Base-by-base conservation (phyloP, 2,797 vertebrate genomes). In the Bradypodion pumilum region DNA sequence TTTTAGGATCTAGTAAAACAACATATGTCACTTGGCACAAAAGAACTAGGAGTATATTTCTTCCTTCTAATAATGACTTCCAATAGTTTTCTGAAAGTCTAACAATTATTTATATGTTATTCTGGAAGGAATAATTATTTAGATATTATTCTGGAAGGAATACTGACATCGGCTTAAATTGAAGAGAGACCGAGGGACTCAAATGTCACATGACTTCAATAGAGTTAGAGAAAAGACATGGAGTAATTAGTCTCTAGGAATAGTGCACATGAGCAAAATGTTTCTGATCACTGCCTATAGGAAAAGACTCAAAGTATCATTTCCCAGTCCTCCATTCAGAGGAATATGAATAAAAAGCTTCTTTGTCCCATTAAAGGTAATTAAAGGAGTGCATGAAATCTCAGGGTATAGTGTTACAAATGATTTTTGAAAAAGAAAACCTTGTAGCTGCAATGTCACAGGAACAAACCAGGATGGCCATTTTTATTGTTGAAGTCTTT, bases 201-300 rank as follows among this genome's bases (percentile, higher is more conserved):
- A 40, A 32, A n/a, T 35, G n/a, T 70, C 42, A 65, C 62, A 65
- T 77, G 42, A 68, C 49, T 60, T 81, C 37, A 27, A 68, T 40
- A 60, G 40, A 25, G 16, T n/a, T n/a, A n/a, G 49, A 44, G 74
- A 37, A 62, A 81, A 85, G 78, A 49, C 42, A 76, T 25, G 37
- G 40, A 40, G 42, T 70, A 81, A 81, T 75, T 81, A 81, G 74
- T 81, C 65, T 85, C 80, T 40, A 9, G 76, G 72, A 62, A 89
- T 72, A 79, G 85, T 83, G 73, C 88, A 79, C 29, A 59, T 0
- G 70, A 52, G 23, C 29, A 78, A 15, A n/a, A 12, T 77, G 15
- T n/a, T 65, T 0, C 4, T 0, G 0, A 74, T 19, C 7, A 15
- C 29, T 82, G 3, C 82, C 84, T 78, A 70, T 49, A 59, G 80